These are phyloP conservation scores for Trochalopteron elliotii DNA, from an alignment of 2,113 vertebrate species.

Conservation along the genomic window DNA sequence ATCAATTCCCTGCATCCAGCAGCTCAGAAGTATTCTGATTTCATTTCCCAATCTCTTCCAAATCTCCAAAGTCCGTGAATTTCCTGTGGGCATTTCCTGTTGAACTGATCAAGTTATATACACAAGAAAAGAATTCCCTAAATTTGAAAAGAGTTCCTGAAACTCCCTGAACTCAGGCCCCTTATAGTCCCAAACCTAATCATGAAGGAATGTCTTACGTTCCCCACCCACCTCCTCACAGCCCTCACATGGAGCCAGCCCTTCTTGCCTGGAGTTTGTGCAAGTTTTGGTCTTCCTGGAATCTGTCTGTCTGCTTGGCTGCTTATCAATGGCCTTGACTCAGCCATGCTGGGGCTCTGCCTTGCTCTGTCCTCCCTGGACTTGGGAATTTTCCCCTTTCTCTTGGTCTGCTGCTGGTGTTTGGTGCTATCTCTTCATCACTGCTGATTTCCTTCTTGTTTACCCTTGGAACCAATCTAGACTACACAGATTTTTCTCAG, in stretches of 20 bases:
- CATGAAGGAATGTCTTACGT: constrained; percentile 39
- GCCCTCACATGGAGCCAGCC: background rate
- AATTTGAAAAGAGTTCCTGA: constrained; percentile 26
- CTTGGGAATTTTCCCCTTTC: background rate
- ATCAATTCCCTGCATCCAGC: background rate
- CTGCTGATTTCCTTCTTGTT: background rate
- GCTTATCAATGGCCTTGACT: background rate
- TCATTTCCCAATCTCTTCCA: constrained; percentile 18
- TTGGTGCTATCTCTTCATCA: constrained; percentile 5
- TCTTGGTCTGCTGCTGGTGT: background rate
- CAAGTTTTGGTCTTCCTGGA: constrained; percentile 15
- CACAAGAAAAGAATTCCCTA: background rate
- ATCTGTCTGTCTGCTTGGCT: constrained; percentile 27
- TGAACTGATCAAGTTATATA: background rate
- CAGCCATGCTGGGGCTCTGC: background rate
- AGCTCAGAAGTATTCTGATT: background rate
- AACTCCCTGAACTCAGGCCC: background rate
- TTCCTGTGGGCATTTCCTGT: constrained; percentile 32
- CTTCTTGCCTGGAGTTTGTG: constrained; percentile 6
- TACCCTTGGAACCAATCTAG: background rate
- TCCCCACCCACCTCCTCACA: constrained; percentile 36
- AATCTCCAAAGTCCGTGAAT: background rate
- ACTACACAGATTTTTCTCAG: constrained; percentile 1
- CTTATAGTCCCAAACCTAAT: constrained; percentile 31
- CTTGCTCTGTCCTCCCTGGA: background rate